Evolutionary conservation across 2,113 vertebrate genomes (phyloP).

Genomic region (Takifugu flavidus): DNA sequence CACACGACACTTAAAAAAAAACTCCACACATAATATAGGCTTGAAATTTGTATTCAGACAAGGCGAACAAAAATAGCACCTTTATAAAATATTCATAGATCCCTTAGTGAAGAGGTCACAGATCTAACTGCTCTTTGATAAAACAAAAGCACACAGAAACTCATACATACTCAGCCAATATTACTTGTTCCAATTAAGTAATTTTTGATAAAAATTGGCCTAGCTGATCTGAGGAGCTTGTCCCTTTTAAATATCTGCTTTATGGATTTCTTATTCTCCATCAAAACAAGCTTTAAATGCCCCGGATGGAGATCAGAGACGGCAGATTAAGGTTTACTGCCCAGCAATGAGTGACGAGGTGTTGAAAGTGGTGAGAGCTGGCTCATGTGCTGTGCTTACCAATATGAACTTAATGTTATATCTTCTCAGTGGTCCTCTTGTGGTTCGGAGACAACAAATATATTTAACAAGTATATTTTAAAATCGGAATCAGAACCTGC

Average conservation of each 20-base stretch:
- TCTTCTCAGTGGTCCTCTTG: no score
- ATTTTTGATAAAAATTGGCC: slow-evolving; percentile 2
- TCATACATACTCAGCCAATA: slow-evolving; percentile 7
- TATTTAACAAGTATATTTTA: no score
- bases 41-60: slow-evolving; percentile 17
- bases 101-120: slow-evolving; percentile 32
- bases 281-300: slow-evolving; percentile 15
- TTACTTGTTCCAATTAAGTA: not conserved
- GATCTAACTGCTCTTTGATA: slow-evolving; percentile 28
- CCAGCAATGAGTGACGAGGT: not conserved
- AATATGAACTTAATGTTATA: not conserved
- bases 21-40: not conserved
- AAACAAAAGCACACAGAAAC: slow-evolving; percentile 18
- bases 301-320: slow-evolving; percentile 2
- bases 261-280: slow-evolving; percentile 11
- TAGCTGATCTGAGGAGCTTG: not conserved
- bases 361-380: not conserved
- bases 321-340: slow-evolving; percentile 16
- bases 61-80: slow-evolving; percentile 22
- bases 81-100: slow-evolving; percentile 48
- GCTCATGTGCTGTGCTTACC: no score
- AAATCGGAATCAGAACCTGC: no score
- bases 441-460: no score
- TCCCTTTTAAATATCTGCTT: slow-evolving; percentile 2
- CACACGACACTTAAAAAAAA: not conserved